Evolutionary conservation across 1,140 invertebrate species (phyloP), one percentile per base, ranked within the genome.

Genomic region (Sminthurides bifidus): DNA sequence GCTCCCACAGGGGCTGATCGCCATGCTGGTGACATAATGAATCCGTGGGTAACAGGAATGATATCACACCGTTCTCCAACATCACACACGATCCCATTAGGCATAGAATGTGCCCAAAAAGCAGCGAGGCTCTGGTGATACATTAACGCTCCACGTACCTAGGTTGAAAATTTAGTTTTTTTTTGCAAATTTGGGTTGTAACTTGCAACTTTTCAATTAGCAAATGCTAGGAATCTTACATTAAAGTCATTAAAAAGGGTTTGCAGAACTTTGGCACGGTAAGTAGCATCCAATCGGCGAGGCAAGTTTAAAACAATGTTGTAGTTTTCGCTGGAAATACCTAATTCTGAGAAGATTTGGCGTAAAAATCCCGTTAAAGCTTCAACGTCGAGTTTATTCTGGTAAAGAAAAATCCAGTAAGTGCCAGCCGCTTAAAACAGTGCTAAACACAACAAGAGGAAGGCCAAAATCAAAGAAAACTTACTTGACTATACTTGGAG

Each of bases 51-150:
- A 4, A 65, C 59, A 44, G 63, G 63, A 37, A 65, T 54, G 51
- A 63, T 50, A 44, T 81, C 78, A 55, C 80, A 71, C 50, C 77
- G 66, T 54, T 82, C 77, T 19, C 80, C 80, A 56, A 82, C 72
- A 66, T 82, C 79, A 4, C 80, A 77, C 38, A 82, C 74, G 52
- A 82, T 75, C 37, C 80, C 80, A 19, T 78, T 79, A 3, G 75
- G 77, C 3, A 77, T 72, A 44, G 78, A 77, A 66, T 82, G 81
- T 3, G 78, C 75, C 66, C 79, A 80, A 2, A 82, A 71, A 30
- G 78, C 71, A 40, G 79, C 66, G n/a, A 78, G 71, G 43, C 77
- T 72, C 67, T 82, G 80, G 81, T 75, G 63, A 73, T 76, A 10
- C 75, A 75, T 14, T 70, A 73, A 64, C 69, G 66, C 40, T 75